Conservation (phyloP, 2,113 vertebrate genomes). For the Condylura cristata region DNA sequence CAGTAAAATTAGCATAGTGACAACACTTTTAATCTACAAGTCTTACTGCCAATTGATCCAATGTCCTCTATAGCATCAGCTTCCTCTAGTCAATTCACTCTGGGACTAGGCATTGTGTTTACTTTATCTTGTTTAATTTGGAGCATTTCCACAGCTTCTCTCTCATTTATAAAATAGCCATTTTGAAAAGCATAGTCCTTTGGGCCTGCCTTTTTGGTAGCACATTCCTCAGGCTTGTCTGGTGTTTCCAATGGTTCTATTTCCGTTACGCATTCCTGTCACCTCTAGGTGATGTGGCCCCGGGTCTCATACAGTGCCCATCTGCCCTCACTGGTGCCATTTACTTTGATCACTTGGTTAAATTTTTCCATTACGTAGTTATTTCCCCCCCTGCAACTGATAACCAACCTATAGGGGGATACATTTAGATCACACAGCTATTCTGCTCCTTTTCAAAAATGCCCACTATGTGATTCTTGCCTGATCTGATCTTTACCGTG, state of each 20-base stretch:
- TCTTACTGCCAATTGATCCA: not conserved
- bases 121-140: not conserved
- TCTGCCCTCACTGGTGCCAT: not conserved
- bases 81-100: not conserved
- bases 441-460: slow-evolving; percentile 4
- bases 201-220: too few species aligned
- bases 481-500: not conserved
- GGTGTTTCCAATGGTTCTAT: not conserved
- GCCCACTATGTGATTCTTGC: not conserved
- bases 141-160: not conserved
- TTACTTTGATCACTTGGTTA: not conserved
- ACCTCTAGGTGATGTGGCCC: not conserved
- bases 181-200: not conserved
- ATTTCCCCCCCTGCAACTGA: not conserved
- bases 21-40: not conserved
- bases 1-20: not conserved
- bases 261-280: not conserved
- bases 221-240: not conserved
- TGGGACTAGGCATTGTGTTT: not conserved
- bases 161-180: not conserved
- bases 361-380: not conserved
- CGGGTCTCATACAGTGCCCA: not conserved
- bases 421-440: not conserved
- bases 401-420: not conserved
- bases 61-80: not conserved